These are phyloP conservation scores for Helicoverpa assulta DNA, from an alignment of 2,888 invertebrate species.

Conservation along the genomic window DNA sequence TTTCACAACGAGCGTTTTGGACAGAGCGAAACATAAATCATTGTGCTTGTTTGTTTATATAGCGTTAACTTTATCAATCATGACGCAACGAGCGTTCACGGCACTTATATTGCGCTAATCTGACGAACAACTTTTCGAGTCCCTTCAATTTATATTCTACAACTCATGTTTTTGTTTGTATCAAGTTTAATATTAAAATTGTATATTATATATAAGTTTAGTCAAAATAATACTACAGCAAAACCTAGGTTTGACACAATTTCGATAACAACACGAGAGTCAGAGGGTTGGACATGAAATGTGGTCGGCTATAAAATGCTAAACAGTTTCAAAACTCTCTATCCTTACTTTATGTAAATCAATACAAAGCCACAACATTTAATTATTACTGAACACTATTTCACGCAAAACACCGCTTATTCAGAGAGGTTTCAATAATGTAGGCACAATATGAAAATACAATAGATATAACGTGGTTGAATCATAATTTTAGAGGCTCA, in stretches of 20 bases:
- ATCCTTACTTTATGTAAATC: conserved; percentile 34
- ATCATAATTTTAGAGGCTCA: conserved; percentile 67
- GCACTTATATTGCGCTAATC: conserved; percentile 36
- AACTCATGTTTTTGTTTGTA: neutral
- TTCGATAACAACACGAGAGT: neutral
- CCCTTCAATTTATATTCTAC: neutral
- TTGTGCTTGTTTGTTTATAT: conserved; percentile 76
- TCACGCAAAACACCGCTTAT: conserved; percentile 32
- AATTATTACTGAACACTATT: conserved; percentile 33
- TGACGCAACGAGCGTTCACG: conserved; percentile 48
- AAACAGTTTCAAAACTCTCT: conserved; percentile 19
- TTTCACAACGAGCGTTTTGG: conserved; percentile 75
- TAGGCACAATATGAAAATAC: conserved; percentile 56
- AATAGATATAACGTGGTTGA: conserved; percentile 49
- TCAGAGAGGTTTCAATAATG: conserved; percentile 46
- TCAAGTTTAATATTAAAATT: too few species aligned
- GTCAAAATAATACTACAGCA: neutral
- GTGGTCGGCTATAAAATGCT: neutral
- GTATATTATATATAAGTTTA: neutral
- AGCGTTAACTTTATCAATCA: conserved; percentile 71
- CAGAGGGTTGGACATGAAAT: neutral
- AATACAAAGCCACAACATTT: conserved; percentile 29
- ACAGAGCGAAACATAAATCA: conserved; percentile 82
- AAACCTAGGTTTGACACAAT: neutral
- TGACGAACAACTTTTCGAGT: conserved; percentile 3